phyloP scores from a whole-genome alignment of 2,888 invertebrate genomes.

The Labia minor region DNA sequence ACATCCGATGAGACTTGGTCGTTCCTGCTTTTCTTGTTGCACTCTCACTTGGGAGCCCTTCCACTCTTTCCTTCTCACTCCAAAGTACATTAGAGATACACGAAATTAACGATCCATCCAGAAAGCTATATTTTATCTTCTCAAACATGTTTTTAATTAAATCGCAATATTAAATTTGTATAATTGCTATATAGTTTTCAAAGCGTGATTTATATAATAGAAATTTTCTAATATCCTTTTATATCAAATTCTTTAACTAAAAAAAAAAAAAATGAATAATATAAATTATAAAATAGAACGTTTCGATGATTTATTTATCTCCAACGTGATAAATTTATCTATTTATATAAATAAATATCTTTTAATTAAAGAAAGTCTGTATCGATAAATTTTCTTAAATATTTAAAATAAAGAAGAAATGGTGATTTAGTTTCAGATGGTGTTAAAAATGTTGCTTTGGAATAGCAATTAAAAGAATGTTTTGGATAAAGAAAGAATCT shows the following conservation, averaged over 20 bases:
- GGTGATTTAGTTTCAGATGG: too few relatives aligned
- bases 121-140: background rate
- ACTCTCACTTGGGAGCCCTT: background rate
- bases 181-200: slow-evolving; percentile 13
- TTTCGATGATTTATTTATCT: too few relatives aligned
- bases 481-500: too few relatives aligned
- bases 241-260: background rate
- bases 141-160: slow-evolving; percentile 13
- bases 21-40: too few relatives aligned
- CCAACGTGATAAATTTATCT: too few relatives aligned
- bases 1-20: background rate
- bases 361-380: too few relatives aligned
- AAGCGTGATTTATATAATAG: background rate
- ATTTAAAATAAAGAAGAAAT: too few relatives aligned
- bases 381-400: too few relatives aligned
- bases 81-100: background rate
- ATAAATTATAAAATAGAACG: background rate
- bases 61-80: background rate
- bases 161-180: slow-evolving; percentile 13
- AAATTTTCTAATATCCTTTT: background rate
- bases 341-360: too few relatives aligned
- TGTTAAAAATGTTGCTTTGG: too few relatives aligned
- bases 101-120: slow-evolving; percentile 5
- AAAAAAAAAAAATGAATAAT: background rate
- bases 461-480: too few relatives aligned